Base-by-base conservation (phyloP, 2,113 vertebrate genomes). In the Himantopus leucocephalus region DNA sequence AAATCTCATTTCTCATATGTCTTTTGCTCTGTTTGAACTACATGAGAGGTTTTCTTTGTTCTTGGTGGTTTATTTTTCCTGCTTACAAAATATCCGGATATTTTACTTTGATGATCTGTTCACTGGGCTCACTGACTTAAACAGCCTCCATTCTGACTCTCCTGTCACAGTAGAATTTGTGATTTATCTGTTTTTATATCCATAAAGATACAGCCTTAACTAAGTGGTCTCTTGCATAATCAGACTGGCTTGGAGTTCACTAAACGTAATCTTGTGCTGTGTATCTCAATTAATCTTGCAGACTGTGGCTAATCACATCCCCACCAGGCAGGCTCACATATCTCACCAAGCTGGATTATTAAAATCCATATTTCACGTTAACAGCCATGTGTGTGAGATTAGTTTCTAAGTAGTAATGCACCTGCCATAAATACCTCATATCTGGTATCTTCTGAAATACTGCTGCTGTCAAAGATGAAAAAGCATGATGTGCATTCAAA, bases 261-360 rank as follows among this genome's bases (percentile, higher is more conserved):
- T 98, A 97, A 97, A 98, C 98, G 97, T 98, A 98, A 98, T 99
- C 98, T 98, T 97, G 92, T 53, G 53, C 97, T 97, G 94, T 98
- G 98, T 98, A 98, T 99, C 98, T 99, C 98, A 99, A 99, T 99
- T 99, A 99, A 99, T 99, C 98, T 99, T 98, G 81, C 97, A 97
- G 98, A 96, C 97, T 98, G 96, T 98, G 97, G 98, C 98, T 99
- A 99, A 99, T 99, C 99, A 98, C 98, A 98, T 98, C 97, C 94
- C 91, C 97, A 98, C 98, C 88, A 97, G 97, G 98, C 97, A 97
- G 94, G 91, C 94, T 97, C 93, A 96, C 97, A 98, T 96, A 96
- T 98, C 97, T 99, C 98, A 98, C 97, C 98, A 97, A 96, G 97
- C 97, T 98, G 97, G 98, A 98, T 99, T 99, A 99, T 99, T 99